Base-by-base conservation (phyloP, 2,888 invertebrate species). In the Scaptomyza cyrtandrae region DNA sequence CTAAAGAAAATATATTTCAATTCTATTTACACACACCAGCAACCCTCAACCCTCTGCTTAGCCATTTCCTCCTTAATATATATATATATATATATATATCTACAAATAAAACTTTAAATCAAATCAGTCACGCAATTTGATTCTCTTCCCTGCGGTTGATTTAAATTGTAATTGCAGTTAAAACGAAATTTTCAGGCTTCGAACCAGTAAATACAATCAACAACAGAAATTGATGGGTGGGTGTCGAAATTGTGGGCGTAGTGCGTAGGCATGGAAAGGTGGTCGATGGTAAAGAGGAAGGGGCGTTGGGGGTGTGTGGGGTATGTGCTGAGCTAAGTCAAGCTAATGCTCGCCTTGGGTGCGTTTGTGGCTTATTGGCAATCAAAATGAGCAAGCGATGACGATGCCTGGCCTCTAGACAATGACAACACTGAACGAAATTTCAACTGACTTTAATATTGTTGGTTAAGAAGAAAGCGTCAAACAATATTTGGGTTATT, bases 161-260 rank as follows among this genome's bases (percentile, higher is more conserved):
- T 85, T 80, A 78, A 84, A 80, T 84, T 81, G 85, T 82, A 84
- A 84, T 84, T 86, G 75, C 53, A 67, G 71, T 43, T 53, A 60
- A 72, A 78, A 70, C 44, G 59, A 66, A 80, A 74, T 85, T 75
- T 41, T 63, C 50, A 13, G 56, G 50, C 61, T 35, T 7, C 53
- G 52, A 62, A 68, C 55, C 71, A 75, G 62, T 54, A 72, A 80
- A 75, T 64, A 64, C 61, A 76, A 69, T 69, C 71, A 68, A 52
- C 59, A 56, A 45, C 24, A 33, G 58, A 58, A 44, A n/a, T 59
- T 59, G 52, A 41, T 16, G 43, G 49, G 44, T 24, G 45, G 49
- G 45, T 27, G 54, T 33, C 24, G 19, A 13, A 16, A 43, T 54
- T 54, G 55, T 73, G 55, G 59, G 57, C 57, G 6, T 24, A 19